Percentiles rank a stretch among this genome's conserved stretches.
Conservation (phyloP, 2,113 vertebrate genomes). For the Ciconia maguari region DNA sequence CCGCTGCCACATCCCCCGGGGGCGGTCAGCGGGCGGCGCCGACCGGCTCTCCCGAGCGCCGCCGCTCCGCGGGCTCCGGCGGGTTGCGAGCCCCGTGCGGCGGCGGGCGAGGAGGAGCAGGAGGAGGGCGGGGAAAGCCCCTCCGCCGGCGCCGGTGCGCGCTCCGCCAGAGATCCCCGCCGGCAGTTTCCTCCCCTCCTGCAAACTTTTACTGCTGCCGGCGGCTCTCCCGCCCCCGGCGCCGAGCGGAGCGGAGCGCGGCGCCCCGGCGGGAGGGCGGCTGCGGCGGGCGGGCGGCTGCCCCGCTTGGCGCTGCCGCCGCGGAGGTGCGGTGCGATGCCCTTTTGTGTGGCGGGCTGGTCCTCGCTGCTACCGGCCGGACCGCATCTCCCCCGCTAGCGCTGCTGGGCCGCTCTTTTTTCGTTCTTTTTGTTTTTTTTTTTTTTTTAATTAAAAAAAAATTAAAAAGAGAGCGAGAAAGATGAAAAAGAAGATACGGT, state of each 20-base stretch:
- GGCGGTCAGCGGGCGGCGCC: too few relatives aligned
- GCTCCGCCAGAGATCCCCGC: neutral
- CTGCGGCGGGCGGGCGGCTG: neutral
- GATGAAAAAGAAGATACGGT: neutral
- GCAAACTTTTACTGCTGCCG: constrained; percentile 74
- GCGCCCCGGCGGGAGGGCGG: neutral
- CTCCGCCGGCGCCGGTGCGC: neutral
- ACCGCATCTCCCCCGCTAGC: neutral
- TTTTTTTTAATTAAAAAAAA: neutral
- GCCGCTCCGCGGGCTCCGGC: too few relatives aligned
- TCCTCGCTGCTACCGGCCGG: constrained; percentile 16
- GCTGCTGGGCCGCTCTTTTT: neutral
- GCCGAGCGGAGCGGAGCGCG: neutral
- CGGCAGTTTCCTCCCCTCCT: constrained; percentile 41
- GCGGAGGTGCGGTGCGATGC: neutral
- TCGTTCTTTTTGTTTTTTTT: neutral
- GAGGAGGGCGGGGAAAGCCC: constrained; percentile 7
- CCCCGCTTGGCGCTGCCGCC: neutral
- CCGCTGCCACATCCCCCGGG: too few relatives aligned
- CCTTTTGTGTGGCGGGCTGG: constrained; percentile 65
- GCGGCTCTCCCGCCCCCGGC: constrained; percentile 21
- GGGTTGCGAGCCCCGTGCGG: too few relatives aligned
- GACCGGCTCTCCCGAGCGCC: too few relatives aligned
- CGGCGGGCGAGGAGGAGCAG: too few relatives aligned
- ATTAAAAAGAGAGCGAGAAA: neutral